A percentile compares a stretch with the other conserved stretches of the same genome.
Evolutionary conservation across 2,888 invertebrate genomes (phyloP).

Genomic region (Macaria liturata): DNA sequence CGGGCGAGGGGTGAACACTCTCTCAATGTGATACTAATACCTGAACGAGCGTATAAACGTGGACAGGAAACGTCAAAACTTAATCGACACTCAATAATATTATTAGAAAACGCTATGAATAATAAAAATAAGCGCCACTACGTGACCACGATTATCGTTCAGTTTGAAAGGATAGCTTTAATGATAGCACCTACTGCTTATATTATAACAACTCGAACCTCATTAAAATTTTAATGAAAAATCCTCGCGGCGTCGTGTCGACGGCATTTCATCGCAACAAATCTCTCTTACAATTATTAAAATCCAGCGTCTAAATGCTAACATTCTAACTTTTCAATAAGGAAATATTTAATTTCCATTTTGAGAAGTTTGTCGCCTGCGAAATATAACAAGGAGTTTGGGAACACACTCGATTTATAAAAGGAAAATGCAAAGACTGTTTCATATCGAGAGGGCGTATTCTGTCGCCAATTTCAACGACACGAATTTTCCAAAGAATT

Average conservation of each 20-base stretch:
- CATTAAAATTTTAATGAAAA: constrained; percentile 35
- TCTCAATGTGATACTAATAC: constrained; percentile 37
- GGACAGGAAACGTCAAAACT: constrained; percentile 39
- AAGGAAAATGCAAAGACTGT: constrained; percentile 60
- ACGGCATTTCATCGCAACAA: constrained; percentile 38
- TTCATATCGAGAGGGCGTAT: constrained; percentile 52
- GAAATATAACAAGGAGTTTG: constrained; percentile 61
- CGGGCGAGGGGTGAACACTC: constrained; percentile 43
- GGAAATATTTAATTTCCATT: constrained; percentile 73
- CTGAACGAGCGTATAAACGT: constrained; percentile 33
- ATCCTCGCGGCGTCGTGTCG: constrained; percentile 16
- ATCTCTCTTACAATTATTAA: constrained; percentile 65
- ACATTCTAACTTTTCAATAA: constrained; percentile 71
- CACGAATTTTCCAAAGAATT: constrained; percentile 73
- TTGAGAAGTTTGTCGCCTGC: constrained; percentile 46
- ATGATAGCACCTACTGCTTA: constrained; percentile 13
- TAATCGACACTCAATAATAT: constrained; percentile 27
- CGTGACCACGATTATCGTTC: constrained; percentile 13
- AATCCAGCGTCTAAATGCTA: constrained; percentile 58
- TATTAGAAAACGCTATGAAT: constrained; percentile 21
- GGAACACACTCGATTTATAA: constrained; percentile 63
- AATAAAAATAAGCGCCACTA: constrained; percentile 15
- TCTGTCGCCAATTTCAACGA: constrained; percentile 50
- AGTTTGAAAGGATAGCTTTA: constrained; percentile 13
- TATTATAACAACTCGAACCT: constrained; percentile 24